Percentiles rank a stretch among this genome's conserved stretches.
phyloP scores from a whole-genome alignment of 2,888 invertebrate genomes.

The Chromoteleia sp. region DNA sequence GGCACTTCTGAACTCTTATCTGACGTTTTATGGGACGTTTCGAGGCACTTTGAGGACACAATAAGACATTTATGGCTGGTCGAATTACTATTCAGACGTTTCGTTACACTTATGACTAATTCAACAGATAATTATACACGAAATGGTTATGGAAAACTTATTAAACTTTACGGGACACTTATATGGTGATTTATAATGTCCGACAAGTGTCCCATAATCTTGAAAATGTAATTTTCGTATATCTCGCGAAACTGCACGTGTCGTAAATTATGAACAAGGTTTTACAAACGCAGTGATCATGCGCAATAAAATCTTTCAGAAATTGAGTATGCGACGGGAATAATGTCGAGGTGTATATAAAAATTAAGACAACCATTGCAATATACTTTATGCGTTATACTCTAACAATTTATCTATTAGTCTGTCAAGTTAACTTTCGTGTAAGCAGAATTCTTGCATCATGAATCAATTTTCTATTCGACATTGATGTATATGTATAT shows the following conservation, averaged over 20 bases:
- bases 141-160: slow-evolving; percentile 6
- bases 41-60: slow-evolving; percentile 10
- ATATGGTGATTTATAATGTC: slow-evolving; percentile 9
- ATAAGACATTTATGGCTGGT: slow-evolving; percentile 16
- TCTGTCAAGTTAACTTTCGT: no score
- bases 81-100: slow-evolving; percentile 26
- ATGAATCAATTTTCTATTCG: no score
- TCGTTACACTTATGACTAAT: slow-evolving; percentile 22
- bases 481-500: no score
- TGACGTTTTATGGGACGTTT: slow-evolving; percentile 15
- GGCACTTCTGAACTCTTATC: slow-evolving; percentile 12
- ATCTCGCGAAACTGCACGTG: neutral
- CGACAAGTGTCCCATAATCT: slow-evolving; percentile 5
- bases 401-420: no score
- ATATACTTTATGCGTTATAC: no score
- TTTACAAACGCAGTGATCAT: no score
- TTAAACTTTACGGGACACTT: slow-evolving; percentile 22
- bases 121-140: slow-evolving; percentile 28
- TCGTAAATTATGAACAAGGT: neutral
- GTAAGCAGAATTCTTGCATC: no score
- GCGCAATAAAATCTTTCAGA: no score
- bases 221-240: neutral
- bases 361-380: no score
- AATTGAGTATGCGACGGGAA: no score
- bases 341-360: no score